Evolutionary conservation across 2,797 vertebrate species (phyloP).

Genomic region (Moxostoma hubbsi): DNA sequence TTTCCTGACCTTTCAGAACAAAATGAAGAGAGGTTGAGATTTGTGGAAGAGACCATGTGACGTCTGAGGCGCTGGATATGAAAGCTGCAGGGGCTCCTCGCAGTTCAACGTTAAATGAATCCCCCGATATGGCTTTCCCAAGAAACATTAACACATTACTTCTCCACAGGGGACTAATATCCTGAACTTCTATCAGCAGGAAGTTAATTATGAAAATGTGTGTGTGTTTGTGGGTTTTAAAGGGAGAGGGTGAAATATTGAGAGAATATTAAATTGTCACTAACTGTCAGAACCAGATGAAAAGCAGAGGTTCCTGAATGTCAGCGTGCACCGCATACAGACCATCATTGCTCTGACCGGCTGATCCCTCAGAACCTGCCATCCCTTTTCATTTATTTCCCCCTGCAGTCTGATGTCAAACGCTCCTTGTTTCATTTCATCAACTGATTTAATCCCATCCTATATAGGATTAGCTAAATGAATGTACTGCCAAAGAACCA

Average conservation of each 20-base stretch:
- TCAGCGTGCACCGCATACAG: slow-evolving; percentile 48
- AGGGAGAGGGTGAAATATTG: slow-evolving; percentile 15
- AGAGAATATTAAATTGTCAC: slow-evolving; percentile 54
- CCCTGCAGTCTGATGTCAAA: slow-evolving; percentile 13
- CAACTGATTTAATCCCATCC: slow-evolving; percentile 46
- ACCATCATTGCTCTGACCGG: slow-evolving; percentile 44
- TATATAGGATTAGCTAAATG: slow-evolving; percentile 41
- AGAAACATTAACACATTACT: slow-evolving; percentile 59
- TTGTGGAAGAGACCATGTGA: not conserved
- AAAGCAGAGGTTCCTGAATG: slow-evolving; percentile 40
- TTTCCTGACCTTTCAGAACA: not conserved
- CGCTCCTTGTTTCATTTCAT: slow-evolving; percentile 39
- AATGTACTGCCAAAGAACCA: slow-evolving; percentile 47
- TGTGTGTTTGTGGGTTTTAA: slow-evolving; percentile 39
- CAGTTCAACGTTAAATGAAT: slow-evolving; percentile 44
- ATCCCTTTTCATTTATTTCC: slow-evolving; percentile 26
- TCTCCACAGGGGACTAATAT: slow-evolving; percentile 57
- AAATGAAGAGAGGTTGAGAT: no score
- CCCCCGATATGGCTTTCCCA: slow-evolving; percentile 35
- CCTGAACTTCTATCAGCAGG: slow-evolving; percentile 58
- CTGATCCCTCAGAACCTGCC: slow-evolving; percentile 12
- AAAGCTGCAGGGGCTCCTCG: slow-evolving; percentile 23
- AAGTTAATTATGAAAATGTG: slow-evolving; percentile 56
- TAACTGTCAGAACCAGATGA: slow-evolving; percentile 49
- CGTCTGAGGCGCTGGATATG: slow-evolving; percentile 24